Conservation (phyloP, 2,888 invertebrate species). For the Chymomyza fuscimana region DNA sequence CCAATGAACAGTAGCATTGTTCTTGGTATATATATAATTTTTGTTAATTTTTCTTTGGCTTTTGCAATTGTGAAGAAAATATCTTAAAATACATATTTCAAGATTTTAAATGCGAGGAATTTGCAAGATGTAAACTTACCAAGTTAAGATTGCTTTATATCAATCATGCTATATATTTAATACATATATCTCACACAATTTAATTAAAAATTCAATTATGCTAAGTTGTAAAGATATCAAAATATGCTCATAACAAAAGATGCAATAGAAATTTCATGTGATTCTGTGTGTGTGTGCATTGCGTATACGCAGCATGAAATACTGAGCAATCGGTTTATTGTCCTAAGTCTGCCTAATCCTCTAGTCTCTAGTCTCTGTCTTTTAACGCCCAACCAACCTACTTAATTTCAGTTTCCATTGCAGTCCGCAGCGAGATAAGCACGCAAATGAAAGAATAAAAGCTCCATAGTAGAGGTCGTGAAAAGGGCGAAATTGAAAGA, state of each 20-base stretch:
- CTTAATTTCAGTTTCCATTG: neutral
- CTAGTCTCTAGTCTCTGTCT: neutral
- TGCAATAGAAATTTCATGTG: neutral
- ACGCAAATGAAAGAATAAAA: neutral
- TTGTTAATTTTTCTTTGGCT: no score
- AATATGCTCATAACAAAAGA: neutral
- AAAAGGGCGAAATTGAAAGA: conserved; percentile 47
- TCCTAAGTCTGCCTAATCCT: conserved; percentile 5
- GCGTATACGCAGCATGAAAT: conserved; percentile 32
- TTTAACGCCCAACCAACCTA: neutral
- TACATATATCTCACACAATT: no score
- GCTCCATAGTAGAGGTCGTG: conserved; percentile 31
- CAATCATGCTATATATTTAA: no score
- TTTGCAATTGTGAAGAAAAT: no score
- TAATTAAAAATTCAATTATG: no score
- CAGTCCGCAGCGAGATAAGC: neutral
- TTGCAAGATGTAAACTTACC: no score
- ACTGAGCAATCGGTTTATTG: conserved; percentile 22
- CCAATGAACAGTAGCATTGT: no score
- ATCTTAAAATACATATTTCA: no score
- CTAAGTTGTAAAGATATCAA: no score
- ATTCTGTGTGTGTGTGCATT: conserved; percentile 10
- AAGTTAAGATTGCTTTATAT: no score
- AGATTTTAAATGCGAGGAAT: no score
- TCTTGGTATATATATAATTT: no score